These are phyloP conservation scores for Hirtodrosophila histrioides DNA, from an alignment of 2,888 invertebrate species.

Conservation along the genomic window DNA sequence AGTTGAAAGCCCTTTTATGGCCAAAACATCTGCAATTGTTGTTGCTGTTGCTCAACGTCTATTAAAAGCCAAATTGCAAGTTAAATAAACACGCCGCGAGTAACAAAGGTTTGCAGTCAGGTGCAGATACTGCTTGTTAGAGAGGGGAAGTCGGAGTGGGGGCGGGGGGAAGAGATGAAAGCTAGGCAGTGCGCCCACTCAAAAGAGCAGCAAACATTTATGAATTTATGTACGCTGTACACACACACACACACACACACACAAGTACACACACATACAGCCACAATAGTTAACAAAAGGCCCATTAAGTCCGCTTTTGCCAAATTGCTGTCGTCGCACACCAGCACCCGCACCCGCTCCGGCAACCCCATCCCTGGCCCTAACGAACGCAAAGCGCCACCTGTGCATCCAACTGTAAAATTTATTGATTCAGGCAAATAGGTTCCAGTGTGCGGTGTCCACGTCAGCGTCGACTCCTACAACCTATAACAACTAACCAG, in stretches of 20 bases:
- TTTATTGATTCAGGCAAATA: conserved; percentile 77
- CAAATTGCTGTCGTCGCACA: conserved; percentile 44
- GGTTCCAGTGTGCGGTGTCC: conserved; percentile 27
- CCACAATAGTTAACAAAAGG: conserved; percentile 47
- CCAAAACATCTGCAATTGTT: conserved; percentile 19
- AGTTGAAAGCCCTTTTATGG: conserved; percentile 8
- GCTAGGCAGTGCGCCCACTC: conserved; percentile 8
- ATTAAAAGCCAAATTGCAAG: conserved; percentile 61
- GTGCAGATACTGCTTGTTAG: conserved; percentile 31
- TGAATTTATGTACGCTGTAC: conserved; percentile 56
- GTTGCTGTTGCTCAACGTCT: conserved; percentile 21
- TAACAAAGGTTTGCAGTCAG: conserved; percentile 49
- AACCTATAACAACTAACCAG: conserved; percentile 19
- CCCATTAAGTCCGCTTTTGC: conserved; percentile 49
- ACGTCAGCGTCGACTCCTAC: conserved; percentile 16
- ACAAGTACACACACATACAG: conserved; percentile 23
- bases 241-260: conserved; percentile 23
- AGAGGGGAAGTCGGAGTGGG: neutral
- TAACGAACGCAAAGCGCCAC: conserved; percentile 46
- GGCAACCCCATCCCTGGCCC: neutral
- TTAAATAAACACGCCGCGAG: conserved; percentile 42
- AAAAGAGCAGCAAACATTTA: conserved; percentile 53
- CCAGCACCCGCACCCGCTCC: neutral
- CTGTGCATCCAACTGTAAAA: conserved; percentile 74
- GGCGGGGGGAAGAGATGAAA: neutral